A percentile compares a stretch with the other conserved stretches of the same genome.
These are phyloP conservation scores for Rhabdornis inornatus DNA, from an alignment of 2,113 vertebrate genomes.

Conservation along the genomic window DNA sequence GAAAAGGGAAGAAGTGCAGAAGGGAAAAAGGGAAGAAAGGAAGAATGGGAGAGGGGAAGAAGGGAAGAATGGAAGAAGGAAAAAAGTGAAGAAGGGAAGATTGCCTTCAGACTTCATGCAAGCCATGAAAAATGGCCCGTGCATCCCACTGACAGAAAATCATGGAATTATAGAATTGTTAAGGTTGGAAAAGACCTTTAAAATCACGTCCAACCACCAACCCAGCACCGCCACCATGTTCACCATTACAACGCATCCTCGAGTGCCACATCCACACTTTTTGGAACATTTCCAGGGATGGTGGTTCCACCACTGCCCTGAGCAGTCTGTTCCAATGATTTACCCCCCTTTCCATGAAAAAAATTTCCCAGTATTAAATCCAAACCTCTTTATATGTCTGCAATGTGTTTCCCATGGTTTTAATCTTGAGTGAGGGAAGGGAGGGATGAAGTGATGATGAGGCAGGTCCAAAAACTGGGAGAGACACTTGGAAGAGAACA, in stretches of 20 bases:
- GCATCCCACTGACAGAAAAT: not conserved
- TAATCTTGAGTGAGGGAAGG: not conserved
- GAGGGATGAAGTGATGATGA: not conserved
- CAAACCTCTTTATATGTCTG: accelerated
- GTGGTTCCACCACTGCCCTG: not conserved
- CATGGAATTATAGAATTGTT: not conserved
- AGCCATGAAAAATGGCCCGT: not conserved
- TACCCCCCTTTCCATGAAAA: not conserved
- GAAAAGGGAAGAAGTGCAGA: not conserved
- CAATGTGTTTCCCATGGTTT: accelerated
- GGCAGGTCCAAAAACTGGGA: not conserved
- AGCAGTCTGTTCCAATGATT: not conserved
- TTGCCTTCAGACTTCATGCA: not conserved
- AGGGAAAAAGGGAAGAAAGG: not conserved
- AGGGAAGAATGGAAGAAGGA: not conserved
- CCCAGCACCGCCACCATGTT: accelerated
- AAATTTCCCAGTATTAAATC: not conserved
- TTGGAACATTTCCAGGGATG: not conserved
- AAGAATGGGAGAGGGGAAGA: too few species aligned
- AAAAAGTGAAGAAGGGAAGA: too few species aligned
- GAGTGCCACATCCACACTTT: not conserved
- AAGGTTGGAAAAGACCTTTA: not conserved
- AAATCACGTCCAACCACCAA: not conserved
- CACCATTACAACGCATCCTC: accelerated
- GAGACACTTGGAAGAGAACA: not conserved